Evolutionary conservation across 2,888 invertebrate species (phyloP).

Genomic region (Xestia ashworthii): DNA sequence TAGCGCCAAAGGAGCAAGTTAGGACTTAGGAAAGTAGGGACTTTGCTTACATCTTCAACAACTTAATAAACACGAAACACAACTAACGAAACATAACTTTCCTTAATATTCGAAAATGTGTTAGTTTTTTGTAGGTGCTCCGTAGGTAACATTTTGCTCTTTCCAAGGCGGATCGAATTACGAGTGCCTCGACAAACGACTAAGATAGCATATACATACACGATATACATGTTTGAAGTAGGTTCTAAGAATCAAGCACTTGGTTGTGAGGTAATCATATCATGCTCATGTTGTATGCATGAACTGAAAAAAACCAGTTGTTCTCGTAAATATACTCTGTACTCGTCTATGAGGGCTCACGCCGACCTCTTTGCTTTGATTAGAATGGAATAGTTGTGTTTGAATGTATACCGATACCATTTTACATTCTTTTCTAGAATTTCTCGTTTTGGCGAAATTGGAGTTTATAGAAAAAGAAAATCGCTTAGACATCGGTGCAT

Average conservation of each 20-base stretch:
- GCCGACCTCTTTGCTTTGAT: conserved; percentile 44
- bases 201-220: conserved; percentile 25
- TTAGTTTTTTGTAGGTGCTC: conserved; percentile 23
- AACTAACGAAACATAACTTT: conserved; percentile 16
- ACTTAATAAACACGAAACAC: conserved; percentile 20
- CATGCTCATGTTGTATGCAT: conserved; percentile 64
- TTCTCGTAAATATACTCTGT: conserved; percentile 28
- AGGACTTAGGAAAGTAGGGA: not conserved
- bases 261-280: conserved; percentile 57
- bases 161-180: conserved; percentile 42
- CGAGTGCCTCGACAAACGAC: conserved; percentile 27
- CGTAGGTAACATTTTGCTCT: conserved; percentile 26
- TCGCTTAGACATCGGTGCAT: not conserved
- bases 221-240: conserved; percentile 19
- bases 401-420: conserved; percentile 10
- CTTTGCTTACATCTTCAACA: conserved; percentile 6
- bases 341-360: conserved; percentile 31
- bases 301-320: conserved; percentile 40
- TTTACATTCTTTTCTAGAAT: conserved; percentile 20
- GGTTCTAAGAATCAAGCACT: conserved; percentile 41
- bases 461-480: not conserved
- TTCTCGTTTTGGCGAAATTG: not conserved
- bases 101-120: conserved; percentile 22
- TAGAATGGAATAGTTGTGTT: conserved; percentile 47
- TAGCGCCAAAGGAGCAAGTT: conserved; percentile 20